Base-by-base conservation (phyloP, 2,888 invertebrate species). In the Copidosoma aretas region DNA sequence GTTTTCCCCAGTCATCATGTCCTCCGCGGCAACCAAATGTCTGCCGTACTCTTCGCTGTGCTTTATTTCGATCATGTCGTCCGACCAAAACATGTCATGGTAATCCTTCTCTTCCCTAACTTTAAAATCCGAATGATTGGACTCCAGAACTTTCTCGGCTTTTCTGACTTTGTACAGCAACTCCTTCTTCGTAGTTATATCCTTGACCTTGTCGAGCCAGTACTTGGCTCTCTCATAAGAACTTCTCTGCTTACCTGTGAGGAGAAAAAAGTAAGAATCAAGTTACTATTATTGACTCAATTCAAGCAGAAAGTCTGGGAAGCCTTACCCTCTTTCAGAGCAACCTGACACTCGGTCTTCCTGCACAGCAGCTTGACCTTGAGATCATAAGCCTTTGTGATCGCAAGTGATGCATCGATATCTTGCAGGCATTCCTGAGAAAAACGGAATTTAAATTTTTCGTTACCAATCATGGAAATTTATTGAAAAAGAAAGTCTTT, bases 141-240 rank as follows among this genome's bases (percentile, higher is more conserved):
- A 12, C 17, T 49, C 25, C n/a, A 60, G 0, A 25, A 25, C 1
- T 49, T 25, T 60, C 49, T 60, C 60, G 17, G 46, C 39, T 56
- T 56, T 63, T 8, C 46, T 19, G 2, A 63, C 15, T 46, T 46
- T 46, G 21, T 56, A 25, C 19, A 19, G 19, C 15, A 53, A 24
- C 10, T 25, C 25, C 17, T 49, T 25, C 25, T 24, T 60, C 17
- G n/a, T 25, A 8, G 22, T n/a, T n/a, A 14, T 17, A 46, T 49
- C 49, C 8, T 49, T n/a, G 19, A 60, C n/a, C 19, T 60, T 52
- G 46, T 60, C 54, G 4, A 64, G 22, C 46, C 49, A 64, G 32
- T 39, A 58, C 39, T 64, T 64, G 14, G 64, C 64, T 49, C 57
- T 64, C 14, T 49, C 39, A 1, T 22, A 32, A 10, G 64, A 49